A percentile compares a stretch with the other conserved stretches of the same genome.
These are phyloP conservation scores for Zoanthus sansibaricus DNA, from an alignment of 92 coral and sea anemone species.

Conservation along the genomic window DNA sequence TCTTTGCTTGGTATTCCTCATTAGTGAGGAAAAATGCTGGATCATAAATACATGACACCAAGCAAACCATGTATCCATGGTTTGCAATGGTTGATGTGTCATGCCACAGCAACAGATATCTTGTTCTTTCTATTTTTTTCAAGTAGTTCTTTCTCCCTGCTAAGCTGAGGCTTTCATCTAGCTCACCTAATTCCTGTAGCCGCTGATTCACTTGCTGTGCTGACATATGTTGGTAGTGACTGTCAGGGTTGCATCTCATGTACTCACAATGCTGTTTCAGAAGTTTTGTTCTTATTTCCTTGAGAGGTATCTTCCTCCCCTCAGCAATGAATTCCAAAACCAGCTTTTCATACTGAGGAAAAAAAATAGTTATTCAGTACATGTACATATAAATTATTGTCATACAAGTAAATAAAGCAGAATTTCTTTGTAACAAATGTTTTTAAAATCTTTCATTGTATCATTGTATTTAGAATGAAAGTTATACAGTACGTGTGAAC, in stretches of 20 bases:
- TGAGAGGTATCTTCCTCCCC: slow-evolving; percentile 52
- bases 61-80: slow-evolving; percentile 59
- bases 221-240: slow-evolving; percentile 24
- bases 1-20: slow-evolving; percentile 50
- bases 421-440: background rate
- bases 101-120: slow-evolving; percentile 35
- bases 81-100: slow-evolving; percentile 38
- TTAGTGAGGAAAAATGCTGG: slow-evolving; percentile 48
- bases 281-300: slow-evolving; percentile 33
- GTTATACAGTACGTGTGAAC: background rate
- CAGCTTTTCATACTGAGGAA: slow-evolving; percentile 4
- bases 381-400: background rate
- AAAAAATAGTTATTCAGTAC: background rate
- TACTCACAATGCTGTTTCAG: slow-evolving; percentile 43
- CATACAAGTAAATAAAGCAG: background rate
- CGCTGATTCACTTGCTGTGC: slow-evolving; percentile 8
- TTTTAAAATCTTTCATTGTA: background rate
- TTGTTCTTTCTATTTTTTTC: slow-evolving; percentile 36
- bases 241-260: slow-evolving; percentile 30
- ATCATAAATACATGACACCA: slow-evolving; percentile 48
- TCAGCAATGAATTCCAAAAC: slow-evolving; percentile 29
- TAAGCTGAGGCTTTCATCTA: background rate
- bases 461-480: background rate
- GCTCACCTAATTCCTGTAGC: slow-evolving; percentile 34
- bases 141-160: slow-evolving; percentile 20